phyloP scores from a whole-genome alignment of 2,888 invertebrate genomes.

The Chouioia cunea region DNA sequence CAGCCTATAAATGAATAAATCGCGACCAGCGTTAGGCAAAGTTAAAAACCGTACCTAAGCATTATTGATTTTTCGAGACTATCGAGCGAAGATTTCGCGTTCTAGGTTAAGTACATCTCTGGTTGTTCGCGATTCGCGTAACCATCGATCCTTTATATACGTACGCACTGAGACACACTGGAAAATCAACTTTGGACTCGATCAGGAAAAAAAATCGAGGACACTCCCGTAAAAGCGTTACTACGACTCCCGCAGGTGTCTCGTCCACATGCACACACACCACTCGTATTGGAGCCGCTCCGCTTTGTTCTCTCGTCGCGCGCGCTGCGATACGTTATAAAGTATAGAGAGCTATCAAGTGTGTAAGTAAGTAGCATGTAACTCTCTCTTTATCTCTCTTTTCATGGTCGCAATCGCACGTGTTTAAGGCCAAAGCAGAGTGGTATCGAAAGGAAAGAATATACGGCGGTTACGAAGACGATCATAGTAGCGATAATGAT shows the following conservation, averaged over 20 bases:
- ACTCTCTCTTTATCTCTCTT: not conserved
- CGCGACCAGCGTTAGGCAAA: not conserved
- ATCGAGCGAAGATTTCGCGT: constrained; percentile 21
- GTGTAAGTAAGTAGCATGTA: no score
- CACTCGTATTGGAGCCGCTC: constrained; percentile 9
- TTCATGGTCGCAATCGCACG: constrained; percentile 21
- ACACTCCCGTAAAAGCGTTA: constrained; percentile 13
- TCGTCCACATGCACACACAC: constrained; percentile 22
- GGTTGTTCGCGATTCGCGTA: not conserved
- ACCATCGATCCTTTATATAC: not conserved
- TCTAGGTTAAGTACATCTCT: constrained; percentile 37
- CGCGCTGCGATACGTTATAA: constrained; percentile 14
- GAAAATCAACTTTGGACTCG: not conserved
- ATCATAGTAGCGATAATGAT: not conserved
- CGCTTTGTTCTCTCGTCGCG: constrained; percentile 12
- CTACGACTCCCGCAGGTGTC: constrained; percentile 21
- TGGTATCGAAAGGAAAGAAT: no score
- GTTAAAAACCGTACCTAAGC: constrained; percentile 11
- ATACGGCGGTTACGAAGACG: not conserved
- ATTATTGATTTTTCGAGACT: constrained; percentile 28
- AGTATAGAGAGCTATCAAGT: no score
- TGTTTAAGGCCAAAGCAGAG: constrained; percentile 2
- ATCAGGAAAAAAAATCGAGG: constrained; percentile 2
- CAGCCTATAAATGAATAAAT: not conserved
- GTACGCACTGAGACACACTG: no score